phyloP scores from a whole-genome alignment of 2,797 vertebrate species.

The Bovichtus diacanthus region DNA sequence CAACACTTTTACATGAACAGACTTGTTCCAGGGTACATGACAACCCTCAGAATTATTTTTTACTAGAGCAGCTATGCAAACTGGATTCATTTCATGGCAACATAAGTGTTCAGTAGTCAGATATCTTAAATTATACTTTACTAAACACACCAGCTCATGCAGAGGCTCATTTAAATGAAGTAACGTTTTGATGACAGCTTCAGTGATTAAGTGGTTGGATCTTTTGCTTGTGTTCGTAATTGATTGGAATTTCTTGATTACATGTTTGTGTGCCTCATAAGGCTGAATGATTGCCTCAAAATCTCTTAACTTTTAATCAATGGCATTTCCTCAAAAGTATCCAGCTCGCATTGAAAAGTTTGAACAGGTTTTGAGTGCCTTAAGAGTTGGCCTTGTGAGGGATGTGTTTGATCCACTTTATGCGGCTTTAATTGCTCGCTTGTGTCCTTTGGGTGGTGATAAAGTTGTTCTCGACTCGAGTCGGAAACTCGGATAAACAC shows the following conservation, averaged over 20 bases:
- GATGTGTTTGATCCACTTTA: conserved; percentile 27
- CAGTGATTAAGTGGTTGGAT: conserved; percentile 24
- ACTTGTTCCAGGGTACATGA: conserved; percentile 11
- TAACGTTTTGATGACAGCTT: conserved; percentile 15
- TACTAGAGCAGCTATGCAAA: neutral
- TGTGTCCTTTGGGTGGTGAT: conserved; percentile 50
- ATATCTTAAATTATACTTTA: neutral
- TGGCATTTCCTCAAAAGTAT: conserved; percentile 22
- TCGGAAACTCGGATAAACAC: conserved; percentile 64
- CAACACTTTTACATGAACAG: conserved; percentile 23
- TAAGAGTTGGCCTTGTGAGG: neutral
- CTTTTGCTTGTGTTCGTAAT: conserved; percentile 36
- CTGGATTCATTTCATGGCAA: conserved; percentile 15
- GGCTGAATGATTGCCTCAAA: conserved; percentile 37
- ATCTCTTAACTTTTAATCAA: conserved; percentile 59
- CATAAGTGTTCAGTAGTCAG: neutral
- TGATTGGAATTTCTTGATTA: conserved; percentile 46
- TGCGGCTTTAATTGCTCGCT: conserved; percentile 51
- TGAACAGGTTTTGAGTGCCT: conserved; percentile 15
- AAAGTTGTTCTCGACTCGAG: conserved; percentile 41
- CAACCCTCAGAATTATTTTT: neutral
- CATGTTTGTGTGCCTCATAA: conserved; percentile 29
- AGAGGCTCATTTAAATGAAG: conserved; percentile 5
- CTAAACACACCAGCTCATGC: conserved; percentile 11
- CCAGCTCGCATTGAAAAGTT: conserved; percentile 32